These are phyloP conservation scores for Plagodis pulveraria DNA, from an alignment of 2,888 invertebrate species.

Conservation along the genomic window DNA sequence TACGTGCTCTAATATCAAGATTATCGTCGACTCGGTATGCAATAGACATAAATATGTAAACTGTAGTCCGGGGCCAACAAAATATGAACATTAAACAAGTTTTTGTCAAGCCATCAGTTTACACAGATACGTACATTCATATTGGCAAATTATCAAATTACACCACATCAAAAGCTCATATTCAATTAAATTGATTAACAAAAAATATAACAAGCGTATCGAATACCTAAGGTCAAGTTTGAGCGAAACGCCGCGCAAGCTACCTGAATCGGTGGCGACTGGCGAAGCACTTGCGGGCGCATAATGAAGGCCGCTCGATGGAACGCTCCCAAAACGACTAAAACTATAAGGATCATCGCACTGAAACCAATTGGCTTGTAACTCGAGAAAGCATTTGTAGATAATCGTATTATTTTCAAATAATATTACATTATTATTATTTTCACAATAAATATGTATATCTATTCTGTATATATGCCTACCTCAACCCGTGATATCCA, in stretches of 20 bases:
- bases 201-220: slow-evolving; percentile 75
- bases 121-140: slow-evolving; percentile 65
- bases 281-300: slow-evolving; percentile 64
- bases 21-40: slow-evolving; percentile 57
- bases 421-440: no score
- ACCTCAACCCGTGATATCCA: slow-evolving; percentile 30
- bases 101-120: slow-evolving; percentile 60
- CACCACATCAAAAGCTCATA: slow-evolving; percentile 76
- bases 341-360: slow-evolving; percentile 77
- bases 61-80: slow-evolving; percentile 47
- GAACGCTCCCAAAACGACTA: slow-evolving; percentile 75
- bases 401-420: no score
- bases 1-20: slow-evolving; percentile 64
- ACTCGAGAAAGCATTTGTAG: slow-evolving; percentile 34
- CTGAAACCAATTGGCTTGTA: slow-evolving; percentile 67
- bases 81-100: slow-evolving; percentile 60
- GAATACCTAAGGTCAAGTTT: slow-evolving; percentile 81
- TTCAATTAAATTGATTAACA: slow-evolving; percentile 70
- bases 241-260: slow-evolving; percentile 64
- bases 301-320: slow-evolving; percentile 79
- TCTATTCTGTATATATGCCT: no score
- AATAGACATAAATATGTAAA: slow-evolving; percentile 40
- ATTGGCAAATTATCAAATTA: slow-evolving; percentile 78
- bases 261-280: slow-evolving; percentile 70
- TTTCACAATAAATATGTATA: no score